These are phyloP conservation scores for Pteromalus puparum DNA, from an alignment of 1,140 invertebrate species.

Conservation along the genomic window DNA sequence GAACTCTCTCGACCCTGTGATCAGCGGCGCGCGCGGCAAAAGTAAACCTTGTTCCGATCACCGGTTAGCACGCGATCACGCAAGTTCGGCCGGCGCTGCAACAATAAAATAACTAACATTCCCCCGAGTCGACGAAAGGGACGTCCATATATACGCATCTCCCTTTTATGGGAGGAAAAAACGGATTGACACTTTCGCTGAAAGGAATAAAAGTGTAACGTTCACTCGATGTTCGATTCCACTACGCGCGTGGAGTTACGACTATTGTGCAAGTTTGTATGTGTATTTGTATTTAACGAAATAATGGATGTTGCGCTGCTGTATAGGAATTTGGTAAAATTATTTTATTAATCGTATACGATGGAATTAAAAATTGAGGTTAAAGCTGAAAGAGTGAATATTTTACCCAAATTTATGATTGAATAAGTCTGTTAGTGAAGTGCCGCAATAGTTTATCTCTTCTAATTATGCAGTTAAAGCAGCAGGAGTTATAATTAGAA, in stretches of 20 bases:
- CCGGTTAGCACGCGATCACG: slow-evolving; percentile 51
- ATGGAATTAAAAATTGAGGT: background rate
- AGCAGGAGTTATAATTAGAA: background rate
- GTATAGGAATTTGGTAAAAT: too few species aligned
- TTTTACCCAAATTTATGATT: background rate
- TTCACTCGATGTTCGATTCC: background rate
- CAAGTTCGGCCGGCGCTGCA: slow-evolving; percentile 27
- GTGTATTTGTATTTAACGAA: too few species aligned
- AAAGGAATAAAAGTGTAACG: background rate
- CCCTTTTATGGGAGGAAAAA: background rate
- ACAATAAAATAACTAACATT: background rate
- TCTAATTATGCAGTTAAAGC: background rate
- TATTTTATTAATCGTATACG: too few species aligned
- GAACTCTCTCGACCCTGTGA: slow-evolving; percentile 25
- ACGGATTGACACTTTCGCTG: background rate
- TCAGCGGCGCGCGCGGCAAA: background rate
- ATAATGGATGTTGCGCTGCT: too few species aligned
- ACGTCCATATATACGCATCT: background rate
- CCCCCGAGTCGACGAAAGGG: background rate
- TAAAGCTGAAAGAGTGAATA: background rate
- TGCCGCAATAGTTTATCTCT: background rate
- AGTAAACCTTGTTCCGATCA: slow-evolving; percentile 25
- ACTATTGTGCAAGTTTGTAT: background rate
- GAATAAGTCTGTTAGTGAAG: too few species aligned
- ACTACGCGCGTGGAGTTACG: background rate